Conservation (phyloP, 2,888 invertebrate genomes). For the Mythimna albipuncta region DNA sequence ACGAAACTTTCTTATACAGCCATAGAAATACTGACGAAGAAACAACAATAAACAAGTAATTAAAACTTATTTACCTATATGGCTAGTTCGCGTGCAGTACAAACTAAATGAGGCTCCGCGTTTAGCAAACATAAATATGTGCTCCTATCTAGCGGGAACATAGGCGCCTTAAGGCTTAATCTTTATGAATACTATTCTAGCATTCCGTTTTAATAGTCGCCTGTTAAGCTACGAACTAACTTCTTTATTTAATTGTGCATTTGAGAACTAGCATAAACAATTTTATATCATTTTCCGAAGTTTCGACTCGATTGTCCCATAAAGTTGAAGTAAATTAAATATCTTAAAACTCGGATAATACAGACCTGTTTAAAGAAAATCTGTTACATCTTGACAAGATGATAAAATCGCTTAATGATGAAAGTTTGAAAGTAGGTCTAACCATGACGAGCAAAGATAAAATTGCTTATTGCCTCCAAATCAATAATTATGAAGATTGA, state of each 20-base stretch:
- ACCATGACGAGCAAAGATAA: neutral
- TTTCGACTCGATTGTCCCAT: neutral
- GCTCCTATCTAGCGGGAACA: conserved; percentile 67
- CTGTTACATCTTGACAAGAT: no score
- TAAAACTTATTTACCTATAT: conserved; percentile 81
- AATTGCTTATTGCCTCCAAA: neutral
- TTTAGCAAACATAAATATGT: conserved; percentile 75
- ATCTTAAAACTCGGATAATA: neutral
- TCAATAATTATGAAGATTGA: neutral
- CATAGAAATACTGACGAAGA: conserved; percentile 68
- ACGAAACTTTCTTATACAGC: conserved; percentile 60
- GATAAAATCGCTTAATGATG: no score
- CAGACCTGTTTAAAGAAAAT: no score
- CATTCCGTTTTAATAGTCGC: conserved; percentile 58
- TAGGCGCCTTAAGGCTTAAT: conserved; percentile 66
- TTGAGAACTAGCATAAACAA: neutral
- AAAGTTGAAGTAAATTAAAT: neutral
- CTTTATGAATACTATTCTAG: conserved; percentile 63
- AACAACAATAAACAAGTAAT: conserved; percentile 78
- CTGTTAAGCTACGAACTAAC: conserved; percentile 26
- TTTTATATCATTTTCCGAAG: neutral
- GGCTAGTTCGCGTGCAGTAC: conserved; percentile 78
- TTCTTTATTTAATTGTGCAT: conserved; percentile 36
- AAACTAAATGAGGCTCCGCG: conserved; percentile 74
- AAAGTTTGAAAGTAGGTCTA: neutral